Base-by-base conservation (phyloP, 1,140 invertebrate genomes). In the Aphaenogaster floridana region DNA sequence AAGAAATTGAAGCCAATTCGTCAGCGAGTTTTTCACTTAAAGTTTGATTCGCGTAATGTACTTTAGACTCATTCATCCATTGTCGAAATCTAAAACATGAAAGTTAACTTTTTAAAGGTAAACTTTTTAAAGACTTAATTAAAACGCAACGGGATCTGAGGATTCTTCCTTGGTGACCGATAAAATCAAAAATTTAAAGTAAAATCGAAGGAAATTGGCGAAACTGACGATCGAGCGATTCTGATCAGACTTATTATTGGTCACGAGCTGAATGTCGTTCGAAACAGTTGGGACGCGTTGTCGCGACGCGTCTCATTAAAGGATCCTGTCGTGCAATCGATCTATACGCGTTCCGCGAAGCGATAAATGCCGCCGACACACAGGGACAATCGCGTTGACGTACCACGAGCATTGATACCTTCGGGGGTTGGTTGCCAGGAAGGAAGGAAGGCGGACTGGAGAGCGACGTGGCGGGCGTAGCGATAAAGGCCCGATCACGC, bases 401-500 rank as follows among this genome's bases (percentile, higher is more conserved):
- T 87, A 88, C 76, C 80, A 76, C 86, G 78, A 84, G 88, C 81
- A 91, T 91, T 88, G 88, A 91, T 91, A 91, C 88, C 84, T 92
- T 91, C 83, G 57, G 80, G 61, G 78, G 52, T 59, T 89, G 69
- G 71, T 48, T 90, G 86, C 59, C 87, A 86, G 86, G 90, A 90
- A 88, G 89, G 91, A 91, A 90, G 90, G 88, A 89, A 87, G 80
- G 84, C 80, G 54, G 52, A 34, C 66, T 66, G 83, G 79, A 91
- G 79, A 85, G 68, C 78, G 88, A 59, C 50, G 80, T 59, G 84
- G 86, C 79, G 64, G 85, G 85, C 42, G 52, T 59, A 69, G 61
- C 86, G 92, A 94, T 94, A 93, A 94, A 93, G 94, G 92, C 17
- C 93, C 93, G 94, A 95, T 95, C 94, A 94, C 94, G 94, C 94